Conservation (phyloP, 2,888 invertebrate species). For the Terebella lapidaria region DNA sequence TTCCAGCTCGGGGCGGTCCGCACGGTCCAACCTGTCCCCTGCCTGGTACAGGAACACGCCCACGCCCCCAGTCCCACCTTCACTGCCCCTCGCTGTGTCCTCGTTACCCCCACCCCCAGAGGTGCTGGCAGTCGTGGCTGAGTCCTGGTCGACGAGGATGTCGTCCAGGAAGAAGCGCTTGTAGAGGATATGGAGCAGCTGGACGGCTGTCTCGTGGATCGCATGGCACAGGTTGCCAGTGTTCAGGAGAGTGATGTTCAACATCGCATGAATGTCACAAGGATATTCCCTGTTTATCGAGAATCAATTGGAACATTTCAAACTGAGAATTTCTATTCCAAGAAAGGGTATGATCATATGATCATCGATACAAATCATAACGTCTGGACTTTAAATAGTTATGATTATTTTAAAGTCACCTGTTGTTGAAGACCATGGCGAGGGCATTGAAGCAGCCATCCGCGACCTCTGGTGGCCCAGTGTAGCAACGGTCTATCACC, state of each 20-base stretch:
- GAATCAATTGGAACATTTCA: too few species aligned
- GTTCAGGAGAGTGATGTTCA: constrained; percentile 94
- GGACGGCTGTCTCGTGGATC: constrained; percentile 90
- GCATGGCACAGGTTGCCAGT: constrained; percentile 87
- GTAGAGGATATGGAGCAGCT: constrained; percentile 83
- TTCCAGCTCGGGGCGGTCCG: constrained; percentile 18
- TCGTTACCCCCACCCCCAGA: too few species aligned
- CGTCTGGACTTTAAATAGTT: too few species aligned
- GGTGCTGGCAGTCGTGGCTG: constrained; percentile 10
- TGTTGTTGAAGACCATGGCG: constrained; percentile 91
- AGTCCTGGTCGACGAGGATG: constrained; percentile 37
- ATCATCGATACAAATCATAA: too few species aligned
- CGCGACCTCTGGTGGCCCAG: constrained; percentile 81
- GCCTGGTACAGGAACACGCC: background rate
- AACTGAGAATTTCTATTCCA: too few species aligned
- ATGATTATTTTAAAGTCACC: constrained; percentile 63
- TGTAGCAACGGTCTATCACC: constrained; percentile 97
- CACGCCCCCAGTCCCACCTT: constrained; percentile 9
- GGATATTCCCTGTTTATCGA: constrained; percentile 54
- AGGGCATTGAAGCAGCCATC: constrained; percentile 95
- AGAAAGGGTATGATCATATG: too few species aligned
- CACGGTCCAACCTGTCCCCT: background rate
- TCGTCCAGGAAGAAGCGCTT: constrained; percentile 83
- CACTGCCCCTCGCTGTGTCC: constrained; percentile 22
- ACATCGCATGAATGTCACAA: constrained; percentile 88